Base-by-base conservation (phyloP, 2,888 invertebrate species). In the Pyrrhia umbra region DNA sequence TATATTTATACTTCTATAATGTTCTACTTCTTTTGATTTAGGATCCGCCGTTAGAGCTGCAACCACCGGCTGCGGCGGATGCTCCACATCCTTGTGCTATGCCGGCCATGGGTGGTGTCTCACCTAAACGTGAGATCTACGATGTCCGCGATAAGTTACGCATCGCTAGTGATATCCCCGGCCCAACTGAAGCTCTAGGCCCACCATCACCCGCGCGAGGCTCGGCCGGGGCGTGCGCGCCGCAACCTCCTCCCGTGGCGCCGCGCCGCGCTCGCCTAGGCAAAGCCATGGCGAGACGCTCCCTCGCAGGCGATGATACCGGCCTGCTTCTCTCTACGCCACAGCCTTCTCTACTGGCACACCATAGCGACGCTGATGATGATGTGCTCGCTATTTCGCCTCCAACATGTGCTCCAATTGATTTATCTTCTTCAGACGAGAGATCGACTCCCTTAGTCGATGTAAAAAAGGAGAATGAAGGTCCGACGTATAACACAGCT, bases 151-250 rank as follows among this genome's bases (percentile, higher is more conserved):
- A 90, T 67, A 90, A 87, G 63, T 78, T 90, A 43, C 88, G 95
- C 80, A 85, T 94, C 68, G 86, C 91, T 70, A 85, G 88, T 79
- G 87, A 92, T 68, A 84, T 88, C 34, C 89, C 90, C 6, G 90
- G 90, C 9, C 88, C 92, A 2, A 84, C 90, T 18, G 94, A 93
- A 68, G 90, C 91, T 8, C 66, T 90, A n/a, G 96, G 96, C 1
- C 96, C 96, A 1, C 96, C 96, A 0, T 96, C 96, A 51, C 96
- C 97, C 0, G 96, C 97, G 2, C 92, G 96, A 6, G 96, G 96
- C 18, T 96, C 96, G 6, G 96, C 96, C 5, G 96, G 96, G 1
- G 96, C 96, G 76, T 96, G 96, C 69, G 95, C 96, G 0, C 96
- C 96, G 0, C 96, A 96, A 68, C 96, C 96, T 16, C 96, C 88